phyloP scores from a whole-genome alignment of 2,888 invertebrate genomes.

The Agrotis segetum region DNA sequence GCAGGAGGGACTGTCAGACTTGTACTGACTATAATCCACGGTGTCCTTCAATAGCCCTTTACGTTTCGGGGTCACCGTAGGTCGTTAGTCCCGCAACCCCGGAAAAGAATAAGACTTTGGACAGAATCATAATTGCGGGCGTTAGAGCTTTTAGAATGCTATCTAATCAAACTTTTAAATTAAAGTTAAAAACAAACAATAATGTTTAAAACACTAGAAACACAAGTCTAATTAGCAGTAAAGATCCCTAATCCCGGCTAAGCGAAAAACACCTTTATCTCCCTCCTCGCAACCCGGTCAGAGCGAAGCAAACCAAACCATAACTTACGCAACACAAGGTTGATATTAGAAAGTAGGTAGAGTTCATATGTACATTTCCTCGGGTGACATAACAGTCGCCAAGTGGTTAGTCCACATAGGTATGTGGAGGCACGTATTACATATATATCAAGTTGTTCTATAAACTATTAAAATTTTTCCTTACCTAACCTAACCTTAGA shows the following conservation, averaged over 20 bases:
- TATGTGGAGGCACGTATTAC: slow-evolving; percentile 51
- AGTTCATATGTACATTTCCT: slow-evolving; percentile 64
- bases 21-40: too few relatives aligned
- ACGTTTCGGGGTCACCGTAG: too few relatives aligned
- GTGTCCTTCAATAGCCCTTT: too few relatives aligned
- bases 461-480: too few relatives aligned
- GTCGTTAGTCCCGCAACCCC: too few relatives aligned
- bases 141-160: too few relatives aligned
- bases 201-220: not conserved
- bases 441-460: slow-evolving; percentile 29
- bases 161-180: not conserved
- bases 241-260: slow-evolving; percentile 5
- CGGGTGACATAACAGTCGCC: slow-evolving; percentile 61
- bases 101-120: too few relatives aligned
- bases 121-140: too few relatives aligned
- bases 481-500: too few relatives aligned
- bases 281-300: slow-evolving; percentile 26
- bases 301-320: slow-evolving; percentile 48
- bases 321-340: slow-evolving; percentile 54
- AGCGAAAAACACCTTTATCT: slow-evolving; percentile 18
- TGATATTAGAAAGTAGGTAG: slow-evolving; percentile 67
- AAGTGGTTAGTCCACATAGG: slow-evolving; percentile 47
- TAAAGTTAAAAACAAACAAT: not conserved
- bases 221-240: not conserved
- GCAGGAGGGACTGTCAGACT: too few relatives aligned